These are phyloP conservation scores for Adelosebastes latens DNA, from an alignment of 2,797 vertebrate species.

Conservation along the genomic window DNA sequence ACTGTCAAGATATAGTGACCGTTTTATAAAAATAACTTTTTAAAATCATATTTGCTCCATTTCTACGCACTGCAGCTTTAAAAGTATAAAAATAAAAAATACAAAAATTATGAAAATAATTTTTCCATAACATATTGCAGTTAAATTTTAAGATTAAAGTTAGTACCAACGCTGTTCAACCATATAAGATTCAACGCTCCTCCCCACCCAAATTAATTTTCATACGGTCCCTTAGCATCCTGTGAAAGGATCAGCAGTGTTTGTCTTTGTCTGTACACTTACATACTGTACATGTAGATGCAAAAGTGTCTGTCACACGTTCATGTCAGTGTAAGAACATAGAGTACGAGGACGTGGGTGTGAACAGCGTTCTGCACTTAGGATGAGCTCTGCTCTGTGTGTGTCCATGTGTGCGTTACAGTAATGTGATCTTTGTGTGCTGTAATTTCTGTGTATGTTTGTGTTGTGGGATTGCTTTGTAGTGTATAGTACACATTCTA, in stretches of 20 bases:
- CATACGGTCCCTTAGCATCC: neutral
- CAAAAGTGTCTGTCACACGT: neutral
- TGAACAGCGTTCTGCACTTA: constrained; percentile 43
- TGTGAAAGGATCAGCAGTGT: neutral
- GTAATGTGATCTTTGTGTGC: neutral
- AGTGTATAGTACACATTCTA: neutral
- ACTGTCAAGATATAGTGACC: no score
- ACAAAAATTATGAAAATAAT: no score
- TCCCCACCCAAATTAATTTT: neutral
- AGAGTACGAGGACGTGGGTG: neutral
- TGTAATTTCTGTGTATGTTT: constrained; percentile 19
- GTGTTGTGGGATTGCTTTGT: neutral
- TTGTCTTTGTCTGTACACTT: neutral
- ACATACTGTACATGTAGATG: neutral
- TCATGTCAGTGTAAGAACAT: constrained; percentile 8
- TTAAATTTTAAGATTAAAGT: no score
- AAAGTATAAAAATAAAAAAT: no score
- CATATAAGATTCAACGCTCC: no score
- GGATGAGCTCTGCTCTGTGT: neutral
- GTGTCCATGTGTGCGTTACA: neutral
- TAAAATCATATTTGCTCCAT: no score
- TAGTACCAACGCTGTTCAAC: accelerated
- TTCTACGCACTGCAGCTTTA: no score
- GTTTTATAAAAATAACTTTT: no score
- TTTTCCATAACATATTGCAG: no score